Base-by-base conservation (phyloP, 2,113 vertebrate genomes). In the Gambusia holbrooki region DNA sequence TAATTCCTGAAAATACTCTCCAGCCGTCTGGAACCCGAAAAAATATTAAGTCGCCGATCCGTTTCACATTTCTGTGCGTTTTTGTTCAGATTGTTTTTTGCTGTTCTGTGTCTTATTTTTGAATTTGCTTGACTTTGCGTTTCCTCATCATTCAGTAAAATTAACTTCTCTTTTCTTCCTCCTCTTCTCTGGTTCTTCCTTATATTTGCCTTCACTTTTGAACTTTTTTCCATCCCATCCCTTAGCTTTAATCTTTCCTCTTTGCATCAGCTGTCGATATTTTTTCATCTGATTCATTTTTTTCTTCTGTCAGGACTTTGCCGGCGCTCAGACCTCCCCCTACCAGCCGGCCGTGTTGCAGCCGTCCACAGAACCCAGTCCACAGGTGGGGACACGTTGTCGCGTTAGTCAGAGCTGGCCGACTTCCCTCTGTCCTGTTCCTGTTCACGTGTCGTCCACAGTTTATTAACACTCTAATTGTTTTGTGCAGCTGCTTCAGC, bases 281-380 rank as follows among this genome's bases (percentile, higher is more conserved):
- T 12, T 37, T 37, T 11, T 37, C 2, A 37, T 37, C 35, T 37
- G 35, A 12, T 37, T 37, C 11, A 12, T 37, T 83, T 66, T 67
- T 37, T 7, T 68, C 69, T 3, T 32, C 22, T 7, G 1, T 0
- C 82, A 97, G 97, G 95, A 93, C 9, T 91, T 89, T 77, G 68
- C 92, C 7, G 90, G 93, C 0, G 85, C 88, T 1, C 92, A 91
- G 60, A 97, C 96, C 29, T 81, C 90, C 58, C 91, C 89, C 72
- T 96, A 96, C 0, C 96, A 97, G 83, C 97, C 97, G 0, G 97
- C 98, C 0, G 97, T 99, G 27, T 91, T 99, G 66, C 97, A 98
- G 93, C 96, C 98, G 0, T 98, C 98, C 0, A 90, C 96, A 84
- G 97, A 98, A 48, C 96, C 97, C 63, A 96, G 94, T 2, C 96